Conservation (phyloP, 2,797 vertebrate species). For the Microctenopoma steveboyesi region DNA sequence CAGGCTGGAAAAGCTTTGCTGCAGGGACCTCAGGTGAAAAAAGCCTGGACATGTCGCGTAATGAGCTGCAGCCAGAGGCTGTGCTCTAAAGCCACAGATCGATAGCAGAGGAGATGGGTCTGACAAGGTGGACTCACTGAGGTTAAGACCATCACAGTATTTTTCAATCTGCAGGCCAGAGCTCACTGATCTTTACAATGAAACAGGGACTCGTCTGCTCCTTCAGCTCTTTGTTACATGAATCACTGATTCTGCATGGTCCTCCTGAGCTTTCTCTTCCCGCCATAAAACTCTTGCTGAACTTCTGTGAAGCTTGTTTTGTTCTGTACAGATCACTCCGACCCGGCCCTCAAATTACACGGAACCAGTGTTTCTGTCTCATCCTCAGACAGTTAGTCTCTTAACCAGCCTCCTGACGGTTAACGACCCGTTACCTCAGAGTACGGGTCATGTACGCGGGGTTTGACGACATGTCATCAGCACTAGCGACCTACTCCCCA, state of each 20-base stretch:
- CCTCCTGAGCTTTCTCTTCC: background rate
- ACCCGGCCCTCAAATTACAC: background rate
- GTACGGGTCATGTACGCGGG: too few species aligned
- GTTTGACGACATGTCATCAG: too few species aligned
- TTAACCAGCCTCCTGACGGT: background rate
- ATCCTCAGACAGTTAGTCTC: background rate
- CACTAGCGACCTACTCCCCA: too few species aligned
- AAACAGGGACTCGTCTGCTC: slow-evolving; percentile 11
- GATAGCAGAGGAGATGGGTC: slow-evolving; percentile 47
- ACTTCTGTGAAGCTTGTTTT: background rate
- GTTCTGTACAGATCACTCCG: too few species aligned
- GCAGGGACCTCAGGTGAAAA: background rate
- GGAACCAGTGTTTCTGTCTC: background rate
- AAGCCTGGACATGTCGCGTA: slow-evolving; percentile 17
- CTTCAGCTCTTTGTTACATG: background rate
- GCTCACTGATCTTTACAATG: slow-evolving; percentile 32
- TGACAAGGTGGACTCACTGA: slow-evolving; percentile 44
- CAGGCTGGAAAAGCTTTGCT: background rate
- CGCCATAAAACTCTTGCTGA: background rate
- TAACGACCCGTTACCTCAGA: too few species aligned
- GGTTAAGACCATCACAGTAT: slow-evolving; percentile 52
- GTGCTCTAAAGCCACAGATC: slow-evolving; percentile 51
- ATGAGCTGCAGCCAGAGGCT: slow-evolving; percentile 43
- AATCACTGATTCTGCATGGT: background rate
- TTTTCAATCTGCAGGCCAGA: slow-evolving; percentile 47